Percentiles rank a stretch among this genome's conserved stretches.
Conservation (phyloP, 2,797 vertebrate species). For the Cuculus canorus region DNA sequence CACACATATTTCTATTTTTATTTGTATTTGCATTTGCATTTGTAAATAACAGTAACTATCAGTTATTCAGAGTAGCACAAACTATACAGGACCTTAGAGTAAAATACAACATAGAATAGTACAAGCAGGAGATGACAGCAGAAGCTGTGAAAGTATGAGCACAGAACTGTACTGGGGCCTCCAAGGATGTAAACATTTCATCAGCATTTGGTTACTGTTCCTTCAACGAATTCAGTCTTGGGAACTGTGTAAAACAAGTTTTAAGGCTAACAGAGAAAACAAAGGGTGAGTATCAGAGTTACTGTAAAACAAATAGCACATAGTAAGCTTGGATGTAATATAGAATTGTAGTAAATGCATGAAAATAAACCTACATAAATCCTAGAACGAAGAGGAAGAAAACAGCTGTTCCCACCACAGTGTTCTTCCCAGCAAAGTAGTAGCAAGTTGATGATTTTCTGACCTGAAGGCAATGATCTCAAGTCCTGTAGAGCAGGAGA, state of each 20-base stretch:
- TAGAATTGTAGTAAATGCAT: background rate
- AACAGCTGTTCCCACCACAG: background rate
- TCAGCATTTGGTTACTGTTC: background rate
- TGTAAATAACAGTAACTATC: background rate
- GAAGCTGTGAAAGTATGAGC: background rate
- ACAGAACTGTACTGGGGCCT: background rate
- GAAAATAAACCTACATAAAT: background rate
- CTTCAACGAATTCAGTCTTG: background rate
- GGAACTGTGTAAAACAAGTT: background rate
- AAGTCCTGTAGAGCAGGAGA: background rate
- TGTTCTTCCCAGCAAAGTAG: background rate
- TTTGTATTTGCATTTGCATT: background rate
- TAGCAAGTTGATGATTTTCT: background rate
- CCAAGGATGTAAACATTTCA: background rate
- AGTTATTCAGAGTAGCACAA: background rate
- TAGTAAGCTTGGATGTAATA: background rate
- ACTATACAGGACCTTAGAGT: background rate
- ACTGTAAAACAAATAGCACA: background rate
- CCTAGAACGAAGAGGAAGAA: background rate
- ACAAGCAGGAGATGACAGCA: background rate
- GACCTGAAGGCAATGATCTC: background rate
- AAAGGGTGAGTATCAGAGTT: background rate
- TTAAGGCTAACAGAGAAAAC: background rate
- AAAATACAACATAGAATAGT: background rate
- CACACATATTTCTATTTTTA: accelerated